These are phyloP conservation scores for Phrynocephalus guinanensis DNA, from an alignment of 2,797 vertebrate genomes.

Conservation along the genomic window DNA sequence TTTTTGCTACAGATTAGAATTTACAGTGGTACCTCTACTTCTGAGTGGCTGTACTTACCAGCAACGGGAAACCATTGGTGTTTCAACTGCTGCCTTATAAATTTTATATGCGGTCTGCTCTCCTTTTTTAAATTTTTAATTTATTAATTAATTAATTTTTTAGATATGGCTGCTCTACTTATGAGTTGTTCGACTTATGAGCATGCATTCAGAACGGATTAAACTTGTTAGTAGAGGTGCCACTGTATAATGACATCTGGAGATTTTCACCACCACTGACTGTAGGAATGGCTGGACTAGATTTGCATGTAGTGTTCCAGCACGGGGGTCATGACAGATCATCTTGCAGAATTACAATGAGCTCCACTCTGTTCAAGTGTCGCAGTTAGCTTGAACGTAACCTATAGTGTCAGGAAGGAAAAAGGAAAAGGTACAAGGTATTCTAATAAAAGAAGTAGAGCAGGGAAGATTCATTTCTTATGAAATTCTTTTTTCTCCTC, in stretches of 20 bases:
- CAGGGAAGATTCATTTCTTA: conserved; percentile 69
- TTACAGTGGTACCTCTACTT: too few species aligned
- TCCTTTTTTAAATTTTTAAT: too few species aligned
- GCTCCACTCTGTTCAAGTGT: conserved; percentile 17
- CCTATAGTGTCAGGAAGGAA: conserved; percentile 59
- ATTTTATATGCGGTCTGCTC: too few species aligned
- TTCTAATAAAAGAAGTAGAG: conserved; percentile 69
- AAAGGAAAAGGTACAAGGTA: conserved; percentile 48
- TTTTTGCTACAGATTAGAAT: background rate
- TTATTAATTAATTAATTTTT: too few species aligned
- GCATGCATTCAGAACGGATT: too few species aligned
- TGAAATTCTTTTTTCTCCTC: conserved; percentile 62
- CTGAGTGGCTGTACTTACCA: too few species aligned
- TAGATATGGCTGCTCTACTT: too few species aligned
- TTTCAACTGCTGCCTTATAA: too few species aligned
- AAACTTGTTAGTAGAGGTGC: too few species aligned
- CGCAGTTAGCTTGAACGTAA: conserved; percentile 57
- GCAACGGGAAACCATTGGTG: too few species aligned
- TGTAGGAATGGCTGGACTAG: background rate
- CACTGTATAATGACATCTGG: background rate
- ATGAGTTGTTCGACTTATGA: too few species aligned
- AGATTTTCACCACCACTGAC: rapidly evolving
- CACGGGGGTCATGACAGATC: rapidly evolving
- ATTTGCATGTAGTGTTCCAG: background rate
- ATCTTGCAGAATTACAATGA: conserved; percentile 45